Evolutionary conservation across 53 echinoderm and acorn worm genomes (phyloP).

Genomic region (Henricia sp.): DNA sequence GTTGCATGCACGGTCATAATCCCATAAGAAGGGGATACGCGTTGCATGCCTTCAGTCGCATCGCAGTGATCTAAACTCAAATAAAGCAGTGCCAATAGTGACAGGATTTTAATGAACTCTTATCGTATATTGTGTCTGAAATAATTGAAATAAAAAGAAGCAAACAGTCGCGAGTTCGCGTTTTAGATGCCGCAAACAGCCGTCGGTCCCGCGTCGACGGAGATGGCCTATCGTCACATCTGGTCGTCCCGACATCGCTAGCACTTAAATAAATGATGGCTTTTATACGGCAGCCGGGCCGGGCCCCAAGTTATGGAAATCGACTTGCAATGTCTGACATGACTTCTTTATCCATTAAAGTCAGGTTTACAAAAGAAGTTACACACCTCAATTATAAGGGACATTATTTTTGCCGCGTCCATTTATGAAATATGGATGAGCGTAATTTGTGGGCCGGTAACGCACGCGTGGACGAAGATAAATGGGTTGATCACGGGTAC

Average conservation of each 20-base stretch:
- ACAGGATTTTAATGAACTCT: too few species aligned
- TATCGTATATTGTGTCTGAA: too few species aligned
- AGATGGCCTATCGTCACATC: conserved; percentile 33
- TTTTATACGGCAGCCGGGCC: conserved; percentile 33
- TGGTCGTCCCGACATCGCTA: conserved; percentile 50
- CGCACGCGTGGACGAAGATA: background rate
- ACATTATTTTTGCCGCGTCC: background rate
- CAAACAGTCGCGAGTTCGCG: too few species aligned
- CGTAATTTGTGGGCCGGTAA: background rate
- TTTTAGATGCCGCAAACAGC: too few species aligned
- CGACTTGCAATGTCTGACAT: background rate
- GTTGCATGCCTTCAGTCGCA: too few species aligned
- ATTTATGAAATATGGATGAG: background rate
- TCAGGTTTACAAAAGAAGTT: conserved; percentile 15
- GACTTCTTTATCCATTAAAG: conserved; percentile 3
- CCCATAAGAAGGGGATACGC: too few species aligned
- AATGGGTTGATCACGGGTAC: too few species aligned
- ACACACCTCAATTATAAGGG: background rate
- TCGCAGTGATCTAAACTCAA: too few species aligned
- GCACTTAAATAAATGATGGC: conserved; percentile 72
- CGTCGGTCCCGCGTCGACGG: conserved; percentile 1
- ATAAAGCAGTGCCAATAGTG: too few species aligned
- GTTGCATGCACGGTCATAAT: conserved; percentile 42
- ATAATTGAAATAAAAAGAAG: too few species aligned
- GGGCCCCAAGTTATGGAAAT: background rate